phyloP scores from a whole-genome alignment of 2,797 vertebrate genomes.

The Rhyacichthys aspro region DNA sequence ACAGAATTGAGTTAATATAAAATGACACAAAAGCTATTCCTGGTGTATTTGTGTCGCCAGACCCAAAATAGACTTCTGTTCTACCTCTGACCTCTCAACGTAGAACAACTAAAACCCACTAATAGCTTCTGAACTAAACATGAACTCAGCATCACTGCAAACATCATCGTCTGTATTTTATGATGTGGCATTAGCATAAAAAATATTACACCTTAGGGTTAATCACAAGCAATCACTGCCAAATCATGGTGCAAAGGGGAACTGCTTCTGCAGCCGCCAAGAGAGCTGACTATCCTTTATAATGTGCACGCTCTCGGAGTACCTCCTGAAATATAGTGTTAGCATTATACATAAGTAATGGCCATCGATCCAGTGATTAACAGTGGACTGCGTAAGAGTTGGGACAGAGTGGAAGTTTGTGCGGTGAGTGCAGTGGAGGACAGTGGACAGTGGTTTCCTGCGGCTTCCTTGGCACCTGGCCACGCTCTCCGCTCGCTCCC shows the following conservation, averaged over 20 bases:
- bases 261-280: constrained; percentile 9
- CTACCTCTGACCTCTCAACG: constrained; percentile 41
- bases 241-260: constrained; percentile 13
- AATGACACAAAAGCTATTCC: constrained; percentile 25
- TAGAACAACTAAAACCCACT: constrained; percentile 54
- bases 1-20: constrained; percentile 3
- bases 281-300: constrained; percentile 22
- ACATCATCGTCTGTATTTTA: no score
- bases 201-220: not conserved
- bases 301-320: constrained; percentile 14
- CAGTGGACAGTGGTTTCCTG: constrained; percentile 39
- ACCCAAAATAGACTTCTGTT: constrained; percentile 22
- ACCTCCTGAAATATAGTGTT: constrained; percentile 32
- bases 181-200: not conserved
- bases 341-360: constrained; percentile 44
- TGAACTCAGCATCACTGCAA: constrained; percentile 49
- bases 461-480: constrained; percentile 55
- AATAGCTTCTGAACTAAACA: constrained; percentile 62
- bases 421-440: constrained; percentile 17
- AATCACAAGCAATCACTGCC: constrained; percentile 6
- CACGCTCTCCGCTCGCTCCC: constrained; percentile 43
- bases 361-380: constrained; percentile 50
- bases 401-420: constrained; percentile 27
- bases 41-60: no score
- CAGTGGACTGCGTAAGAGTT: constrained; percentile 8